These are phyloP conservation scores for Stegodyphus dumicola DNA, from an alignment of 1,140 invertebrate species.

Conservation along the genomic window DNA sequence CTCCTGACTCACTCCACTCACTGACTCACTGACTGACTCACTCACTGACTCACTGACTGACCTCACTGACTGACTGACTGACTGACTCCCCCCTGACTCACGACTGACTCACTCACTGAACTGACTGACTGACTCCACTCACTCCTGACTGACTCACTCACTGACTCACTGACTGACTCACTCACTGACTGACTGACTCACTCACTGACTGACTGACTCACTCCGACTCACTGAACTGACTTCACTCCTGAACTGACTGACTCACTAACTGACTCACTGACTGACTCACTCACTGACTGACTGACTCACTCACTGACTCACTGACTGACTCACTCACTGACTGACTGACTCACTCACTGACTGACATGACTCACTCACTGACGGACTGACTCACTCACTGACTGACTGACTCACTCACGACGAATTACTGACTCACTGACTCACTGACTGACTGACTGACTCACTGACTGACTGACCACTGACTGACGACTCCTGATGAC, in stretches of 20 bases:
- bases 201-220: conserved; percentile 26
- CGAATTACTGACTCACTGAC: conserved; percentile 23
- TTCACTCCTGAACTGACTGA: conserved; percentile 27
- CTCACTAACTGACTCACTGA: conserved; percentile 4
- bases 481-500: too few species aligned
- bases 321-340: conserved; percentile 1
- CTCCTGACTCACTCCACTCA: too few species aligned
- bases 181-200: conserved; percentile 24
- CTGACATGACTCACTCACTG: too few species aligned
- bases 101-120: conserved; percentile 19
- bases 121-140: not conserved
- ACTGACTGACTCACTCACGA: conserved; percentile 35
- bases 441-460: too few species aligned
- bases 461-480: too few species aligned
- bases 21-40: conserved; percentile 47
- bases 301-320: too few species aligned
- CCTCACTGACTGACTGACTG: too few species aligned
- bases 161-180: conserved; percentile 15
- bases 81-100: too few species aligned
- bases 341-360: too few species aligned
- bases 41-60: not conserved
- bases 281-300: conserved; percentile 39
- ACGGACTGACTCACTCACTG: conserved; percentile 30
- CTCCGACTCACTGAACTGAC: too few species aligned
- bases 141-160: conserved; percentile 30